Evolutionary conservation across 1,140 invertebrate species (phyloP), one percentile per base, ranked within the genome.

Genomic region (Mya arenaria): DNA sequence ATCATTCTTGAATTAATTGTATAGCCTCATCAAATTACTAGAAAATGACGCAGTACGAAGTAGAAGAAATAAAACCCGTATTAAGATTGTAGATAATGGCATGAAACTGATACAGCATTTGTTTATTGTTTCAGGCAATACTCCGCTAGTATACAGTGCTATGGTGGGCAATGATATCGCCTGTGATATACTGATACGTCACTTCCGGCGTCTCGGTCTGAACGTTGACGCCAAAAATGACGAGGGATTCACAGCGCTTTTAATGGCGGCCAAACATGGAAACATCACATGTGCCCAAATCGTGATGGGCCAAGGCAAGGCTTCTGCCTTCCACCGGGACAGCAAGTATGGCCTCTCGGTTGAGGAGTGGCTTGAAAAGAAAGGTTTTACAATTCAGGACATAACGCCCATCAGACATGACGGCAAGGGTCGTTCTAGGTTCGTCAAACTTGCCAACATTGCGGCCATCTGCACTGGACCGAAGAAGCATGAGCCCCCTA

Each of bases 71-170:
- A n/a, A n/a, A n/a, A n/a, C n/a, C n/a, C n/a, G n/a, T n/a, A n/a
- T n/a, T n/a, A n/a, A n/a, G n/a, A n/a, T n/a, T n/a, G n/a, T n/a
- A n/a, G n/a, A n/a, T n/a, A n/a, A n/a, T n/a, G n/a, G n/a, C n/a
- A n/a, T n/a, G n/a, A n/a, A n/a, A n/a, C n/a, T n/a, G n/a, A n/a
- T n/a, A n/a, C n/a, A n/a, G n/a, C n/a, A n/a, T n/a, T n/a, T n/a
- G n/a, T n/a, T 52, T 97, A 92, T 98, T 98, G 85, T 98, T 96
- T 44, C 79, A 92, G 91, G 90, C 25, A 91, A 91, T 66, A 91
- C 88, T 5, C 85, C 90, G 6, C 77, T 91, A 58, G 89, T 91
- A n/a, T 89, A 90, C 79, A 86, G 90, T 65, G 86, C 90, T 4
- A 87, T 84, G 66, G 89, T 90, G 25, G 91, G 91, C n/a, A 92